phyloP scores from a whole-genome alignment of 2,888 invertebrate species.

The Cryptocephalus primarius region DNA sequence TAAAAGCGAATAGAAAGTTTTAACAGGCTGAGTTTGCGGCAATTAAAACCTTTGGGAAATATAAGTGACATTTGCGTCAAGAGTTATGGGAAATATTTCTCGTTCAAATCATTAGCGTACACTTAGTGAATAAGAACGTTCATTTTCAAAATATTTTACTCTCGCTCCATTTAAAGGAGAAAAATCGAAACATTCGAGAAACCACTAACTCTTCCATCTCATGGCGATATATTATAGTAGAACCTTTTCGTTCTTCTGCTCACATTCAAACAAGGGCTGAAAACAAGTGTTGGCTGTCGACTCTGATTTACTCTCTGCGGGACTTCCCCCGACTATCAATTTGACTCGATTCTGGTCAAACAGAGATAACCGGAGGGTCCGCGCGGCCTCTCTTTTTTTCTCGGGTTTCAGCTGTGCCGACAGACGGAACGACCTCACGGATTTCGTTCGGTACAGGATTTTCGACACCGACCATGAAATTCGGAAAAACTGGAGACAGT shows the following conservation, averaged over 20 bases:
- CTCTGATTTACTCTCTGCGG: conserved; percentile 20
- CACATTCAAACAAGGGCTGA: conserved; percentile 20
- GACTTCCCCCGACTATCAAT: conserved; percentile 20
- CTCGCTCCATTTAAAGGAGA: too few species aligned
- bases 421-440: conserved; percentile 10
- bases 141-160: too few species aligned
- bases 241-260: conserved; percentile 1
- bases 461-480: too few species aligned
- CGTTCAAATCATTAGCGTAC: too few species aligned
- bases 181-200: not conserved
- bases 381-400: conserved; percentile 7
- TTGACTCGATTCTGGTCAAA: conserved; percentile 23
- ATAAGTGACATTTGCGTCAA: too few species aligned
- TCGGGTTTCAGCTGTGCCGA: conserved; percentile 8
- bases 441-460: not conserved
- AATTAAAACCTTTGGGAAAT: too few species aligned
- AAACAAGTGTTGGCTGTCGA: conserved; percentile 21
- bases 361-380: conserved; percentile 17
- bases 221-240: not conserved
- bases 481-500: too few species aligned
- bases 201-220: conserved; percentile 16
- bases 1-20: too few species aligned
- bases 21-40: too few species aligned
- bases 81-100: too few species aligned
- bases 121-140: too few species aligned